Evolutionary conservation across 2,797 vertebrate genomes (phyloP).

Genomic region (Syngnathus acus): DNA sequence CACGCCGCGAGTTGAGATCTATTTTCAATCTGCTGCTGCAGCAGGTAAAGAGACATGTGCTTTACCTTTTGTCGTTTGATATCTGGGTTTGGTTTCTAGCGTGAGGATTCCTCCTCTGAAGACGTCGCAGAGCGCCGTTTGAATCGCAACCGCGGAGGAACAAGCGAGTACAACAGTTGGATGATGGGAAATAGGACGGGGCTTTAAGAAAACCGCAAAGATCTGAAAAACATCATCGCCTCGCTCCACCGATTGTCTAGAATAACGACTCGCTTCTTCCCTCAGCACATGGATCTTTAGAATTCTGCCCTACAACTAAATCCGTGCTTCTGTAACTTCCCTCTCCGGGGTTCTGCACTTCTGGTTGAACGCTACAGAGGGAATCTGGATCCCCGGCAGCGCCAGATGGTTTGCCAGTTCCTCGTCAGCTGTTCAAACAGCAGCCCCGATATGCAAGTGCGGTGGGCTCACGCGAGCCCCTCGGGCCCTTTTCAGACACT

Average conservation of each 20-base stretch:
- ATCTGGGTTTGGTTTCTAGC: not conserved
- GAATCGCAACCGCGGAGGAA: not conserved
- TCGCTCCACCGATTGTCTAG: too few relatives aligned
- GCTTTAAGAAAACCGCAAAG: not conserved
- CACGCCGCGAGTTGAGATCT: slow-evolving; percentile 22
- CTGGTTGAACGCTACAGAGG: slow-evolving; percentile 19
- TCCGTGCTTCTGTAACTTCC: slow-evolving; percentile 15
- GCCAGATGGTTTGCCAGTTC: slow-evolving; percentile 44
- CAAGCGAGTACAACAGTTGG: not conserved
- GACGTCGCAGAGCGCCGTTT: not conserved
- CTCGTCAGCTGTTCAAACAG: slow-evolving; percentile 44
- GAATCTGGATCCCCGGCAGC: slow-evolving; percentile 21
- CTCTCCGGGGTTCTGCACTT: slow-evolving; percentile 19
- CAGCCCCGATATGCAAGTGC: slow-evolving; percentile 16
- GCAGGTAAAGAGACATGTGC: slow-evolving; percentile 25
- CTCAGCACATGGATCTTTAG: slow-evolving; percentile 15
- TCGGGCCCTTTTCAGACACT: slow-evolving; percentile 17
- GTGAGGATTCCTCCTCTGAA: not conserved
- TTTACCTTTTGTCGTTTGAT: slow-evolving; percentile 20
- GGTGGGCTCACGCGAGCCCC: slow-evolving; percentile 23
- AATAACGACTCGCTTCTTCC: not conserved
- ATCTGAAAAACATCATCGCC: not conserved
- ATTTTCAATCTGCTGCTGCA: slow-evolving; percentile 41
- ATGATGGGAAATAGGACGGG: not conserved
- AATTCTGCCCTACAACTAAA: slow-evolving; percentile 33